Conservation (phyloP, 2,888 invertebrate genomes). For the Diplazon laetatorius region DNA sequence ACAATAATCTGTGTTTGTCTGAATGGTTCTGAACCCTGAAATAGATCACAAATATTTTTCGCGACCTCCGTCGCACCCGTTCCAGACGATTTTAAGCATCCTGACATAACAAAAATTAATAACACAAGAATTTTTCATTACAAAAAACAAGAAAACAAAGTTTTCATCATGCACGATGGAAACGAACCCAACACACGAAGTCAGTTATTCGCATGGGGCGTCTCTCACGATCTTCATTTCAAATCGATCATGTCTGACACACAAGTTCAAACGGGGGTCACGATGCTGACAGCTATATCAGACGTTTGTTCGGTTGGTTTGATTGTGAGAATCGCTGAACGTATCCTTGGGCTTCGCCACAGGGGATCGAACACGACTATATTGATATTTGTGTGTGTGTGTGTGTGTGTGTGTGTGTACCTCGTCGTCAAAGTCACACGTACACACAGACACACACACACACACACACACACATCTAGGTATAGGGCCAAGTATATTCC, state of each 20-base stretch:
- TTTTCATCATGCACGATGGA: too few relatives aligned
- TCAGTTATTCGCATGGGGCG: background rate
- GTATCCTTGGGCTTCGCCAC: conserved; percentile 42
- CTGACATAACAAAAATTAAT: too few relatives aligned
- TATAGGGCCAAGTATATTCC: background rate
- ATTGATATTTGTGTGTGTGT: too few relatives aligned
- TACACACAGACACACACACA: conserved; percentile 4
- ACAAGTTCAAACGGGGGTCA: conserved; percentile 49
- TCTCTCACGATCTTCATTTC: conserved; percentile 28
- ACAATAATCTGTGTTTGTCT: too few relatives aligned
- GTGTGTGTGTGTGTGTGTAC: too few relatives aligned
- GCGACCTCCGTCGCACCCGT: too few relatives aligned
- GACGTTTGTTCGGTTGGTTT: conserved; percentile 41
- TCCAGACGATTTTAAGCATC: too few relatives aligned
- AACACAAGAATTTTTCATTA: too few relatives aligned
- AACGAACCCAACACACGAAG: too few relatives aligned
- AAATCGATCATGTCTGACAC: conserved; percentile 37
- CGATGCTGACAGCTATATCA: conserved; percentile 56
- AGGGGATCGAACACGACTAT: conserved; percentile 55
- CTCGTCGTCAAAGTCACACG: conserved; percentile 7
- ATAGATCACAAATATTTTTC: too few relatives aligned
- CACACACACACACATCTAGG: conserved; percentile 15
- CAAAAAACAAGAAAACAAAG: too few relatives aligned
- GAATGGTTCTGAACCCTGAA: too few relatives aligned
- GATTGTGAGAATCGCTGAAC: conserved; percentile 48